phyloP scores from a whole-genome alignment of 2,888 invertebrate species.

The Leucophenga montana region DNA sequence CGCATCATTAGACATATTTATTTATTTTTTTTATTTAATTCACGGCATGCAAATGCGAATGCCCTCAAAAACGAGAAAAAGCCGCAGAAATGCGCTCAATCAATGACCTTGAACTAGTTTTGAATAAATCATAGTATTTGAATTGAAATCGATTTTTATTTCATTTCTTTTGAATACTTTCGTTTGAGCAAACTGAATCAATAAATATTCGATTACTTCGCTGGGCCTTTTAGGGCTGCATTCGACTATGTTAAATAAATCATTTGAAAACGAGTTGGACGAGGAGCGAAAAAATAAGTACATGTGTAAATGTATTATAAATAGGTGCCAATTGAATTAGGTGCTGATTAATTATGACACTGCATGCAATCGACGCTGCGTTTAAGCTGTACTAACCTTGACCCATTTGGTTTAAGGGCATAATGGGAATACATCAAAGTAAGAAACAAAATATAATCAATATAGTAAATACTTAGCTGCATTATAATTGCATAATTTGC shows the following conservation, averaged over 20 bases:
- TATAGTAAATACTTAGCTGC: too few relatives aligned
- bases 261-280: conserved; percentile 35
- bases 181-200: conserved; percentile 30
- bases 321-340: conserved; percentile 45
- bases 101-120: conserved; percentile 67
- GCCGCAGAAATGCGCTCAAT: conserved; percentile 47
- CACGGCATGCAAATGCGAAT: conserved; percentile 32
- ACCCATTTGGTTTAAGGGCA: conserved; percentile 44
- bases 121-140: conserved; percentile 24
- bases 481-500: too few relatives aligned
- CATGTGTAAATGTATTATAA: conserved; percentile 32
- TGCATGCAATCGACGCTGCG: neutral
- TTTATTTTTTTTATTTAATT: neutral
- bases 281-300: too few relatives aligned
- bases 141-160: conserved; percentile 31
- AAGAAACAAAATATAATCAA: too few relatives aligned
- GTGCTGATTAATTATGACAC: conserved; percentile 45
- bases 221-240: neutral
- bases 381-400: conserved; percentile 54
- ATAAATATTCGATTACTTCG: conserved; percentile 36
- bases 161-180: conserved; percentile 42
- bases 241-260: neutral
- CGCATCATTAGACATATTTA: neutral
- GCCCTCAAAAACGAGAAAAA: conserved; percentile 17
- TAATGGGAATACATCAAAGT: too few relatives aligned